Evolutionary conservation across 2,888 invertebrate species (phyloP).

Genomic region (Melanostoma mellinum): DNA sequence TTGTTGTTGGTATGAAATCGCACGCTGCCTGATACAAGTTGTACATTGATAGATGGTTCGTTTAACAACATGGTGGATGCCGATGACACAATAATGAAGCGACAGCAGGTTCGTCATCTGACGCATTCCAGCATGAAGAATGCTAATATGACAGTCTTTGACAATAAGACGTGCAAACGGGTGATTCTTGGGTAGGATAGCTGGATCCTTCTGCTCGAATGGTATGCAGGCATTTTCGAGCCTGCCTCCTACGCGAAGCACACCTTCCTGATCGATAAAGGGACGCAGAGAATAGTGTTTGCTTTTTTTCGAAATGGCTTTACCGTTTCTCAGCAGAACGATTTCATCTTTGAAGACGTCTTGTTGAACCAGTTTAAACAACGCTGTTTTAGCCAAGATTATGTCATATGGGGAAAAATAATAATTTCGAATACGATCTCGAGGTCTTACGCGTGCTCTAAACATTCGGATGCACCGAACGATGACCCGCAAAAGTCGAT

Average conservation of each 20-base stretch:
- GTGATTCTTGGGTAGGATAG: conserved; percentile 10
- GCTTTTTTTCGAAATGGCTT: not conserved
- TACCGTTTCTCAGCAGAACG: not conserved
- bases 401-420: not conserved
- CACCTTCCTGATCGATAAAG: conserved; percentile 15
- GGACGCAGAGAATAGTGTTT: conserved; percentile 1
- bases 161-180: not conserved
- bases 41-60: conserved; percentile 56
- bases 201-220: conserved; percentile 13
- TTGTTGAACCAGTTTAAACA: conserved; percentile 1
- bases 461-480: conserved; percentile 19
- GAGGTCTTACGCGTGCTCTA: not conserved
- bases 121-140: conserved; percentile 61
- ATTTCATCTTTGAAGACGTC: conserved; percentile 6
- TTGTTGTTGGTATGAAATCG: conserved; percentile 28
- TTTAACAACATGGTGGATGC: conserved; percentile 39
- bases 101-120: conserved; percentile 56
- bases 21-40: conserved; percentile 48
- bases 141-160: conserved; percentile 26
- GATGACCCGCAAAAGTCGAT: conserved; percentile 19
- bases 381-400: not conserved
- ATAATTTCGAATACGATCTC: not conserved
- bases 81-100: conserved; percentile 53
- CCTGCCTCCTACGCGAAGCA: conserved; percentile 15
- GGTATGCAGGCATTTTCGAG: conserved; percentile 18